These are phyloP conservation scores for Amitus sp. DNA, from an alignment of 2,888 invertebrate species.

Conservation along the genomic window DNA sequence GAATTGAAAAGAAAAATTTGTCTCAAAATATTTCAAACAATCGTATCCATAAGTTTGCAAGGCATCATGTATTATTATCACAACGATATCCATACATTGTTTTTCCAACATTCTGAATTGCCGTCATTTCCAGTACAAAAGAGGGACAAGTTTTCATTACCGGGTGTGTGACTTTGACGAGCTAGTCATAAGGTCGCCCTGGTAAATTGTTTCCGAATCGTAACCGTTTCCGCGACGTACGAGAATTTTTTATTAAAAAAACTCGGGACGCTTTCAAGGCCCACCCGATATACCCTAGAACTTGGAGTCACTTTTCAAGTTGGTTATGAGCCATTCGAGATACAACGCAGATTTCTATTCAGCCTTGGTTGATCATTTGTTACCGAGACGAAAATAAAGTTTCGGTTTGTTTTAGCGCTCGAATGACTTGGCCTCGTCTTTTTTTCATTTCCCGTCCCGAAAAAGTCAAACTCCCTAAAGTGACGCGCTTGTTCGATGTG, in stretches of 20 bases:
- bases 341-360: background rate
- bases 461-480: background rate
- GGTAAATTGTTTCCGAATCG: background rate
- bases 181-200: too few species aligned
- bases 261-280: background rate
- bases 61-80: too few species aligned
- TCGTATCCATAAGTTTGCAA: too few species aligned
- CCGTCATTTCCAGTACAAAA: too few species aligned
- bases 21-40: too few species aligned
- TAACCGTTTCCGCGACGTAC: background rate
- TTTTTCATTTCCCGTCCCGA: background rate
- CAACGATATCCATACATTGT: too few species aligned
- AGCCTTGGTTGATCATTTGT: conserved; percentile 2
- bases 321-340: conserved; percentile 1
- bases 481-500: conserved; percentile 22
- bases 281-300: background rate
- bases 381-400: background rate
- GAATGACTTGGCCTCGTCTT: background rate
- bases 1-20: too few species aligned
- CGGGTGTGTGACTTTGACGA: too few species aligned
- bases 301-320: background rate
- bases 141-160: too few species aligned
- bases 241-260: conserved; percentile 2
- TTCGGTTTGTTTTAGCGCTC: background rate
- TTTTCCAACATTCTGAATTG: too few species aligned